Conservation (phyloP, 2,888 invertebrate species). For the Synergus gifuensis region DNA sequence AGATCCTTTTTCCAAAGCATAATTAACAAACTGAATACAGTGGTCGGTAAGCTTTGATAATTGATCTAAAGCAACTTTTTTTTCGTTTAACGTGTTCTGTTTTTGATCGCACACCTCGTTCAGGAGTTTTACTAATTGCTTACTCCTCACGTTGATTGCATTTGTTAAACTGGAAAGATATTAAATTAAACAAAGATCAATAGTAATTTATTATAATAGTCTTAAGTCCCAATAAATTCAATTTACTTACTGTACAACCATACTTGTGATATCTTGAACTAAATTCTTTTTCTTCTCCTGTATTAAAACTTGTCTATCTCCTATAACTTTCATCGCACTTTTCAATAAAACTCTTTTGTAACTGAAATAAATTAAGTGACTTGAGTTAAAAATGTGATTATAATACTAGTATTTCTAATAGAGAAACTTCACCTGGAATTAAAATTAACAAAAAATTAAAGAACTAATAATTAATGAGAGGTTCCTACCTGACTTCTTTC, state of each 20-base stretch:
- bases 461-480: constrained; percentile 34
- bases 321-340: constrained; percentile 85
- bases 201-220: not conserved
- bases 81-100: constrained; percentile 89
- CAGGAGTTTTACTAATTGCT: constrained; percentile 88
- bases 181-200: constrained; percentile 17
- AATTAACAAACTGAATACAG: constrained; percentile 90
- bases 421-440: not conserved
- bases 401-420: not conserved
- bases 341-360: constrained; percentile 74
- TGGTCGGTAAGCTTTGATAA: constrained; percentile 92
- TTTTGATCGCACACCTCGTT: constrained; percentile 89
- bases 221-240: constrained; percentile 13
- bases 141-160: constrained; percentile 90
- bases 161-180: constrained; percentile 83
- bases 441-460: not conserved
- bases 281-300: constrained; percentile 91
- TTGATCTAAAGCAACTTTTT: constrained; percentile 89
- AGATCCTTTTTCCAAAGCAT: constrained; percentile 88
- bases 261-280: constrained; percentile 91
- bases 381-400: not conserved
- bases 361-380: constrained; percentile 57
- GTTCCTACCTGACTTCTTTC: constrained; percentile 82
- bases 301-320: constrained; percentile 90
- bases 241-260: constrained; percentile 87